These are phyloP conservation scores for Pogoniulus pusillus DNA, from an alignment of 2,797 vertebrate genomes.

Conservation along the genomic window DNA sequence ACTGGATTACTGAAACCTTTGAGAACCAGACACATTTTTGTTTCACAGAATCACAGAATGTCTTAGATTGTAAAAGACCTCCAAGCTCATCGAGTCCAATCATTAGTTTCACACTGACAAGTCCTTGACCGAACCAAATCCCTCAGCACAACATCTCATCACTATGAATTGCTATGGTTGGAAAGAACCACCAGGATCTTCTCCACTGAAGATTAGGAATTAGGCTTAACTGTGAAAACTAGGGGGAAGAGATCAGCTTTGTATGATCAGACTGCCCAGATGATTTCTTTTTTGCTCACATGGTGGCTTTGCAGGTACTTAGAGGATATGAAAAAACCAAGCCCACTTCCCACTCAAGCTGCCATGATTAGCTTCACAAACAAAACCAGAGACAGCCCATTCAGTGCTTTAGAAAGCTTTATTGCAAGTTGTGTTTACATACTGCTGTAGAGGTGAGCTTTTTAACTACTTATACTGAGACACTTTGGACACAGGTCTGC, in stretches of 20 bases:
- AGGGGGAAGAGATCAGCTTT: not conserved
- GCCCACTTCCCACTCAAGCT: not conserved
- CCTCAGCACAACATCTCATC: no score
- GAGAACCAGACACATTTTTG: not conserved
- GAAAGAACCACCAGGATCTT: no score
- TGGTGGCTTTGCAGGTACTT: not conserved
- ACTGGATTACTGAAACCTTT: not conserved
- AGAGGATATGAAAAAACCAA: not conserved
- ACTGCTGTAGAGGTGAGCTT: conserved; percentile 74
- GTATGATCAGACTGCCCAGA: not conserved
- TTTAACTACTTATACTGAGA: conserved; percentile 66
- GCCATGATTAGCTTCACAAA: not conserved
- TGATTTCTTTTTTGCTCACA: not conserved
- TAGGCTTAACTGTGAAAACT: not conserved
- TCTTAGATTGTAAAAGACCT: no score
- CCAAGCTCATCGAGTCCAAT: no score
- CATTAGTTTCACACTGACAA: no score
- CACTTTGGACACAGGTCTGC: conserved; percentile 75
- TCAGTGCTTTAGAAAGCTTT: conserved; percentile 82
- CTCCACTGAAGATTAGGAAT: not conserved
- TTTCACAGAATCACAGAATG: no score
- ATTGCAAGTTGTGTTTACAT: conserved; percentile 83
- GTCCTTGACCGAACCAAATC: no score
- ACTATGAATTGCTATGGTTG: no score
- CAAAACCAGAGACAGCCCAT: not conserved